phyloP scores from a whole-genome alignment of 2,888 invertebrate species.

The Pantelozetes paolii region DNA sequence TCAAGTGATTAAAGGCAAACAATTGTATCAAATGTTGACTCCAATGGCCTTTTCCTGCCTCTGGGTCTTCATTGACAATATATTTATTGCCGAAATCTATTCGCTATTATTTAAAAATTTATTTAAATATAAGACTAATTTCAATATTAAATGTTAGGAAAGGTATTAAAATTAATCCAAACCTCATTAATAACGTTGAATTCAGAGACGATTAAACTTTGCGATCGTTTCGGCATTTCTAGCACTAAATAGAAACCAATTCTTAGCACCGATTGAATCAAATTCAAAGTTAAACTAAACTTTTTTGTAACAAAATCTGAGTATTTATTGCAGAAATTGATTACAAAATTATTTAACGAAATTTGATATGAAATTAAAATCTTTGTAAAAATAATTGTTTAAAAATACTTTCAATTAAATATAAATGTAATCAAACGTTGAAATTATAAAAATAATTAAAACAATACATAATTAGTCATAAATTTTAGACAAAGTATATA shows the following conservation, averaged over 20 bases:
- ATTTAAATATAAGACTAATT: background rate
- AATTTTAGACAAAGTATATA: too few relatives aligned
- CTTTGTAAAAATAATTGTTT: background rate
- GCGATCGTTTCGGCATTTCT: background rate
- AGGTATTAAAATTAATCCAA: background rate
- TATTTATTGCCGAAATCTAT: slow-evolving; percentile 20
- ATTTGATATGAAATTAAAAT: background rate
- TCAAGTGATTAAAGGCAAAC: background rate
- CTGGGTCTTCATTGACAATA: background rate
- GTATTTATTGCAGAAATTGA: background rate
- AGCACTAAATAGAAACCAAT: background rate
- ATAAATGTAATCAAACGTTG: too few relatives aligned
- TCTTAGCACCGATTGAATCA: too few relatives aligned
- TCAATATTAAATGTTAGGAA: too few relatives aligned
- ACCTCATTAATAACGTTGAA: slow-evolving; percentile 13
- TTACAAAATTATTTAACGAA: background rate
- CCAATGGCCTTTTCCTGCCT: slow-evolving; percentile 1
- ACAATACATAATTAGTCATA: background rate
- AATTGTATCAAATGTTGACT: slow-evolving; percentile 8
- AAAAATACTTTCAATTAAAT: background rate
- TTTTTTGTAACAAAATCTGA: background rate
- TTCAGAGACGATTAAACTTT: background rate
- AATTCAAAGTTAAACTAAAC: too few relatives aligned
- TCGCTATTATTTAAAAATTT: background rate
- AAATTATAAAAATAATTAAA: background rate